These are phyloP conservation scores for Atta cephalotes DNA, from an alignment of 1,140 invertebrate genomes.

Conservation along the genomic window DNA sequence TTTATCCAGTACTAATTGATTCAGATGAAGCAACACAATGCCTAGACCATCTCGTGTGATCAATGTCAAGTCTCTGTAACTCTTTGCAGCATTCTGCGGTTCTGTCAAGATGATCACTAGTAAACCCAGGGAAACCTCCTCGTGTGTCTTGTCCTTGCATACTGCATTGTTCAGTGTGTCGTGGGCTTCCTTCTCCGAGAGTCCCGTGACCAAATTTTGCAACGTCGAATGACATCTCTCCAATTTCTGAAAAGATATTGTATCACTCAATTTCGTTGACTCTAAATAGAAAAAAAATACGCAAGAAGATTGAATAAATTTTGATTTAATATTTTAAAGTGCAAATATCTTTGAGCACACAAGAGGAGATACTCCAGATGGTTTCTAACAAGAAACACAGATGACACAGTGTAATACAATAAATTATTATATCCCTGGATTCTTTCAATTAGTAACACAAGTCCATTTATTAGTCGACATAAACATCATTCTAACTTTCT, in stretches of 20 bases:
- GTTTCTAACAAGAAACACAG: too few species aligned
- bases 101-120: conserved; percentile 96
- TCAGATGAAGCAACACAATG: conserved; percentile 92
- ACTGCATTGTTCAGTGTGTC: conserved; percentile 95
- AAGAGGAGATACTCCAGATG: too few species aligned
- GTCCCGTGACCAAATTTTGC: conserved; percentile 91
- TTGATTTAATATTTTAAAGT: background rate
- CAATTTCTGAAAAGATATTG: conserved; percentile 92
- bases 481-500: too few species aligned
- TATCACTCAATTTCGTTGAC: background rate
- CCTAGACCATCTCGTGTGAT: conserved; percentile 95
- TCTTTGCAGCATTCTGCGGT: conserved; percentile 92
- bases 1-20: conserved; percentile 95
- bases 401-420: too few species aligned
- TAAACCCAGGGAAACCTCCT: conserved; percentile 97
- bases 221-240: conserved; percentile 93
- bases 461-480: too few species aligned
- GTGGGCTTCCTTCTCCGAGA: conserved; percentile 97
- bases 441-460: too few species aligned
- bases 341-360: background rate
- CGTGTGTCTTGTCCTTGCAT: conserved; percentile 95
- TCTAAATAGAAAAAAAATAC: background rate
- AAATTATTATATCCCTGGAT: too few species aligned
- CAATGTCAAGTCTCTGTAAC: conserved; percentile 96
- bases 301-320: background rate